Evolutionary conservation across 2,113 vertebrate genomes (phyloP).

Genomic region (Puntigrus tetrazona): DNA sequence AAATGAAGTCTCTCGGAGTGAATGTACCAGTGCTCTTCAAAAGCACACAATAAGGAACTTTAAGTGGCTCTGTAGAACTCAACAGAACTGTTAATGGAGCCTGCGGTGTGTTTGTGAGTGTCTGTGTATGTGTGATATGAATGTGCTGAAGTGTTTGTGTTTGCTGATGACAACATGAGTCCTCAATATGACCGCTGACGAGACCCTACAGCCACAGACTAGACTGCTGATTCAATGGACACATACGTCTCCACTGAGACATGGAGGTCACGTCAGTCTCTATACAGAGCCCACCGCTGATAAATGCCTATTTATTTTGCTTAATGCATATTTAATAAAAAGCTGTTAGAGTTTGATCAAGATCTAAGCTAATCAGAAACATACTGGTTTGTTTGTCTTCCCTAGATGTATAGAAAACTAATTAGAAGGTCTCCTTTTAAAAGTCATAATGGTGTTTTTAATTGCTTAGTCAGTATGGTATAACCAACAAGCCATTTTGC

Average conservation of each 20-base stretch:
- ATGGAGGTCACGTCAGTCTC: conserved; percentile 63
- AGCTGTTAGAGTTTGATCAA: background rate
- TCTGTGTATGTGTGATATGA: conserved; percentile 53
- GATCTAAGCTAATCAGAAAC: background rate
- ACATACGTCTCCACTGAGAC: conserved; percentile 65
- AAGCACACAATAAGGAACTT: conserved; percentile 2
- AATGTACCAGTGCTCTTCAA: background rate
- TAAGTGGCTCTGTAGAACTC: background rate
- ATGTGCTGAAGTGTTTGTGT: conserved; percentile 52
- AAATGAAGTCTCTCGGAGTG: background rate
- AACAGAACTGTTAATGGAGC: conserved; percentile 13
- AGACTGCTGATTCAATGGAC: conserved; percentile 61
- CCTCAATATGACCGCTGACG: conserved; percentile 60
- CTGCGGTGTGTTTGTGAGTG: background rate
- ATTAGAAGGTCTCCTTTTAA: background rate
- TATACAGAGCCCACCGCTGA: conserved; percentile 69
- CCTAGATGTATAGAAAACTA: too few relatives aligned
- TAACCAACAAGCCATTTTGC: background rate
- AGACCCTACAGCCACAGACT: conserved; percentile 68
- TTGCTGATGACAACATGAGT: conserved; percentile 72
- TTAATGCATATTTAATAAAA: background rate
- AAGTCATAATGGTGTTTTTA: background rate
- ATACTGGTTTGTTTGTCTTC: background rate
- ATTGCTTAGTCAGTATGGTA: background rate
- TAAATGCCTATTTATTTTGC: background rate